Percentiles rank a stretch among this genome's conserved stretches.
phyloP scores from a whole-genome alignment of 37 sponge, comb jelly and placozoan species.

The Trichoplax adhaerens region DNA sequence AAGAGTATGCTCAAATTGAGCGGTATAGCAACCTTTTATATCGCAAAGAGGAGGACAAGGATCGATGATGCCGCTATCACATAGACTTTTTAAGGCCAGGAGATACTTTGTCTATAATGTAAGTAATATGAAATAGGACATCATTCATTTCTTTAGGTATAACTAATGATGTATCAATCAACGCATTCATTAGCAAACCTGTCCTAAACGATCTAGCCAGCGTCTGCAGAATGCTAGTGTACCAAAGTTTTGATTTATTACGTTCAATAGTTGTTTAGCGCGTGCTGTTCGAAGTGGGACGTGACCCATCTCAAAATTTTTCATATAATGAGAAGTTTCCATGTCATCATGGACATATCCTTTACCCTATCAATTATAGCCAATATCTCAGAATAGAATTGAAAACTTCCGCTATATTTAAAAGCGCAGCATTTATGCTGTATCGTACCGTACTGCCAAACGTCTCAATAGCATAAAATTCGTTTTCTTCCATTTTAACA shows the following conservation, averaged over 20 bases:
- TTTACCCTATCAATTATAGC: neutral
- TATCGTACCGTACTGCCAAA: conserved; percentile 78
- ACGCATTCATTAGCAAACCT: neutral
- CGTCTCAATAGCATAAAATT: conserved; percentile 97
- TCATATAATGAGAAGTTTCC: conserved; percentile 99
- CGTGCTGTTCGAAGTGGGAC: conserved; percentile 68
- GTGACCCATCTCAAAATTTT: conserved; percentile 84
- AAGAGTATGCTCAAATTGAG: conserved; percentile 97
- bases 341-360: conserved; percentile 95
- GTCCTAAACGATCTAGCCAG: conserved; percentile 63
- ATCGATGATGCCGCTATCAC: conserved; percentile 84
- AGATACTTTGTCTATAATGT: conserved; percentile 66
- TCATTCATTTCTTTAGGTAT: neutral
- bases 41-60: conserved; percentile 93
- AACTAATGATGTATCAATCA: neutral
- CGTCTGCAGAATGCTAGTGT: conserved; percentile 92
- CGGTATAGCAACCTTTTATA: conserved; percentile 80
- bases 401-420: too few relatives aligned
- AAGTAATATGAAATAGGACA: neutral
- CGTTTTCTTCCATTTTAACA: conserved; percentile 93
- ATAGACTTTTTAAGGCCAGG: conserved; percentile 79
- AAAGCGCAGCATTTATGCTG: too few relatives aligned
- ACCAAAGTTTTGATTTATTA: conserved; percentile 88
- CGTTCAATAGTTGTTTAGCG: conserved; percentile 60
- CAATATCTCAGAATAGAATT: too few relatives aligned